phyloP scores from a whole-genome alignment of 1,140 invertebrate species.

The Zaprionus inermis region DNA sequence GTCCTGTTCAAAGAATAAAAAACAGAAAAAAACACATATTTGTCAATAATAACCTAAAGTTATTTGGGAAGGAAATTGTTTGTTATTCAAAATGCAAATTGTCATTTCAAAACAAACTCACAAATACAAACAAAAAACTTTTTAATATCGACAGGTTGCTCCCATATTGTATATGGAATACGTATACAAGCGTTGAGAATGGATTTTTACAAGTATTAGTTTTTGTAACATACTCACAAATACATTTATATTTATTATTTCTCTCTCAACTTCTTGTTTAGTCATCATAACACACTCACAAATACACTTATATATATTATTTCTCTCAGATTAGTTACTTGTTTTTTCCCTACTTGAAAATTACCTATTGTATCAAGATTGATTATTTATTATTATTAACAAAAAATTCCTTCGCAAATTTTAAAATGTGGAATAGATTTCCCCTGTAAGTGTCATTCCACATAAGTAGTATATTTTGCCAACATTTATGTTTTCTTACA shows the following conservation, averaged over 20 bases:
- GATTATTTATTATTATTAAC: not conserved
- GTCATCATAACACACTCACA: too few species aligned
- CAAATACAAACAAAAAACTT: not conserved
- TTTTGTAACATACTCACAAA: not conserved
- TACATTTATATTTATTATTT: not conserved
- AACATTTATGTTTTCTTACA: not conserved
- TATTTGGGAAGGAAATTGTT: not conserved
- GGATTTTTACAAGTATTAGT: not conserved
- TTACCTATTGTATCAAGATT: too few species aligned
- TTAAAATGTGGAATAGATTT: not conserved
- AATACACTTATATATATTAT: too few species aligned
- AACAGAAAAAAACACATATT: not conserved
- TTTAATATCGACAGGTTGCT: constrained; percentile 4
- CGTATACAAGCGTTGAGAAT: not conserved
- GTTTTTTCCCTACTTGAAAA: too few species aligned
- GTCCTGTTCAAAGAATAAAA: not conserved
- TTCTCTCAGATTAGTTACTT: too few species aligned
- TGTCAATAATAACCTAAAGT: not conserved
- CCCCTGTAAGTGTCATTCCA: not conserved
- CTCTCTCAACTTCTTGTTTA: not conserved
- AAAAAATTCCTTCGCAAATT: not conserved
- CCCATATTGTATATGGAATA: not conserved
- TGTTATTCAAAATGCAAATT: not conserved
- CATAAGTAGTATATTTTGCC: not conserved
- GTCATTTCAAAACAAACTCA: not conserved